phyloP scores from a whole-genome alignment of 2,888 invertebrate species.

The Shargacucullia verbasci region DNA sequence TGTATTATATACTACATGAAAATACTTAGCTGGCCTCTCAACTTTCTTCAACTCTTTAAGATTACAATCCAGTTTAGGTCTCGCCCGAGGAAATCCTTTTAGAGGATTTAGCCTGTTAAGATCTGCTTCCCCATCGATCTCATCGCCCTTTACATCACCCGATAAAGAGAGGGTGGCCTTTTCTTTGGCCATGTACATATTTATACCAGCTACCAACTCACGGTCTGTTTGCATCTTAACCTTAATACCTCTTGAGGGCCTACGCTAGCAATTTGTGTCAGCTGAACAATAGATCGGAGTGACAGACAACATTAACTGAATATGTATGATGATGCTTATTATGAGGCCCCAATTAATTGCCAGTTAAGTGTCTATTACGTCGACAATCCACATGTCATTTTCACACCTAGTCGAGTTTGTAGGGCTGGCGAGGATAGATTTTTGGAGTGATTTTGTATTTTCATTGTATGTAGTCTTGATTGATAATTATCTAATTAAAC shows the following conservation, averaged over 20 bases:
- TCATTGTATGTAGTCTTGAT: not conserved
- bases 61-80: no score
- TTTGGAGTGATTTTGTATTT: not conserved
- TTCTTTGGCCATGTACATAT: no score
- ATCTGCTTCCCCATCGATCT: no score
- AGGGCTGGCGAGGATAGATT: conserved; percentile 66
- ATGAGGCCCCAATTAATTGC: conserved; percentile 79
- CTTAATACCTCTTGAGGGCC: conserved; percentile 68
- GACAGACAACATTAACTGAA: conserved; percentile 80
- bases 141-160: no score
- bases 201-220: not conserved
- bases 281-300: conserved; percentile 78
- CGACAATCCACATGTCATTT: conserved; percentile 76
- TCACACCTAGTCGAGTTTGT: conserved; percentile 75
- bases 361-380: conserved; percentile 67
- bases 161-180: no score
- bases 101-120: no score
- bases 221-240: conserved; percentile 54
- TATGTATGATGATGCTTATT: conserved; percentile 82
- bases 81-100: no score
- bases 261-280: conserved; percentile 82
- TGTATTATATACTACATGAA: no score
- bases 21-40: no score
- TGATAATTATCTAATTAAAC: no score
- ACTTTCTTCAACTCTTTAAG: no score